phyloP scores from a whole-genome alignment of 2,797 vertebrate genomes.

The Phataginus tricuspis region DNA sequence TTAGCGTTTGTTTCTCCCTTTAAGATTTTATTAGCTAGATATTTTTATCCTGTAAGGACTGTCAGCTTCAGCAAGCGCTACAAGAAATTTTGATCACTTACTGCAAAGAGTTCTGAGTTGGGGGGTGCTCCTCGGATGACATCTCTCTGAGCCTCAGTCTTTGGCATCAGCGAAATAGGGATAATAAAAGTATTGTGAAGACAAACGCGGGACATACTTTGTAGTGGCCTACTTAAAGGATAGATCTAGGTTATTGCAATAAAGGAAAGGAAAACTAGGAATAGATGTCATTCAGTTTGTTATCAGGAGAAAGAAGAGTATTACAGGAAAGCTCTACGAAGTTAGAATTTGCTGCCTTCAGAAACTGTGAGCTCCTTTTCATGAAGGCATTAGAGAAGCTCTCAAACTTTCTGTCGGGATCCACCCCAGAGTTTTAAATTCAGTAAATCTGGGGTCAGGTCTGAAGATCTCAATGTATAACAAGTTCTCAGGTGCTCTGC shows the following conservation, averaged over 20 bases:
- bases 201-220: neutral
- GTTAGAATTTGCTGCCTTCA: neutral
- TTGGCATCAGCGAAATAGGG: constrained; percentile 38
- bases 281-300: neutral
- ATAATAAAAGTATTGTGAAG: neutral
- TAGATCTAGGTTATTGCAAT: neutral
- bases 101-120: neutral
- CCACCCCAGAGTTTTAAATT: neutral
- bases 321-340: neutral
- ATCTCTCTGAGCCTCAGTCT: neutral
- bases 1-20: constrained; percentile 56
- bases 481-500: neutral
- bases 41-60: constrained; percentile 58
- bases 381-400: neutral
- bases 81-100: constrained; percentile 34
- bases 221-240: neutral
- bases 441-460: too few species aligned
- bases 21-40: constrained; percentile 66
- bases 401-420: neutral
- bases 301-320: neutral
- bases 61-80: constrained; percentile 35
- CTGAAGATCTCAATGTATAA: neutral
- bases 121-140: neutral
- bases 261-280: neutral
- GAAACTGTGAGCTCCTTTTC: neutral